These are phyloP conservation scores for Coccyzus lansbergi DNA, from an alignment of 2,797 vertebrate species.

Conservation along the genomic window DNA sequence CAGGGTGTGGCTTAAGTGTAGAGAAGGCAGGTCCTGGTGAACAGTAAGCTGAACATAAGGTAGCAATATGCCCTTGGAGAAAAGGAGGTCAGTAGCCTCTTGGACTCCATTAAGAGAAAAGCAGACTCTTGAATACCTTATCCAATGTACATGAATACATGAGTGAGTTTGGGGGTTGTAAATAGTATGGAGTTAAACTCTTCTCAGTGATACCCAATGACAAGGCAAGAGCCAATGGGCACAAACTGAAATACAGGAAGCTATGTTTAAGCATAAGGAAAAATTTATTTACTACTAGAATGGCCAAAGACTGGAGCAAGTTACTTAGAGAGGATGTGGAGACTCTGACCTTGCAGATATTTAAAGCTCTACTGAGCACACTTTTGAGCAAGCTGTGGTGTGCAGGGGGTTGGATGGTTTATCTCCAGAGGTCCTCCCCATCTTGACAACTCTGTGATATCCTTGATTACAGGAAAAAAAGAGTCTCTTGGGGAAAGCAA, in stretches of 20 bases:
- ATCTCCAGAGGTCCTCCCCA: background rate
- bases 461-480: background rate
- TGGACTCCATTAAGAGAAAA: background rate
- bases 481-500: background rate
- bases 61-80: fast-evolving
- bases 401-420: background rate
- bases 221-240: background rate
- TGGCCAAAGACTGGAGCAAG: background rate
- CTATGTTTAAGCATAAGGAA: background rate
- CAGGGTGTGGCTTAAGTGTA: background rate
- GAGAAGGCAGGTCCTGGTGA: background rate
- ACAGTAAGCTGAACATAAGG: background rate
- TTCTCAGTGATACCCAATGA: background rate
- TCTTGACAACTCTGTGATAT: background rate
- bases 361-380: background rate
- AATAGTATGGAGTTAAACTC: background rate
- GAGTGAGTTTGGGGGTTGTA: background rate
- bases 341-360: background rate
- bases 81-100: background rate
- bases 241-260: background rate
- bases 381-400: background rate
- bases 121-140: background rate
- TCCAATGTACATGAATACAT: background rate
- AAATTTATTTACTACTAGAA: background rate
- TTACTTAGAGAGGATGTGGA: background rate